Base-by-base conservation (phyloP, 2,797 vertebrate genomes). In the Sebastes variabilis region DNA sequence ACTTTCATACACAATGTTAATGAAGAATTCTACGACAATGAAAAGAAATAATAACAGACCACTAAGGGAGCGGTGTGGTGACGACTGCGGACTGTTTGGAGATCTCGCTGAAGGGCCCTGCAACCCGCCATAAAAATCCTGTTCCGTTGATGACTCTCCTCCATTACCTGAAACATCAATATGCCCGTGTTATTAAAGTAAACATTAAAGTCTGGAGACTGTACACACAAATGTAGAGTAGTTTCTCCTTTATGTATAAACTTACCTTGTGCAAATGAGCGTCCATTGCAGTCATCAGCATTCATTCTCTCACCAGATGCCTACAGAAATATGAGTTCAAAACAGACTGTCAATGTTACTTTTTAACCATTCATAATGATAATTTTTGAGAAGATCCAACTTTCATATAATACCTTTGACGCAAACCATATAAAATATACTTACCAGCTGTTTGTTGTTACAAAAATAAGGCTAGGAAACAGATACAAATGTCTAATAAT, bases 241-340 rank as follows among this genome's bases (percentile, higher is more conserved):
- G 46, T 36, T 62, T 76, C 42, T 27, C 13, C 20, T 38, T 75
- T 30, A 18, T 32, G 29, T 72, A 46, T 69, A 46, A 60, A 66
- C 67, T 82, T 96, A 98, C 98, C 98, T 93, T 97, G 96, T 93
- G 96, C 93, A 92, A 96, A 97, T 87, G 97, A 96, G 84, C 96
- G 95, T 90, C 97, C 98, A 95, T 97, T 98, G 95, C 96, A 97
- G 95, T 98, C 97, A 89, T 98, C 97, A 95, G 96, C 95, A 94
- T 98, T 98, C 98, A 99, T 99, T 94, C 93, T 97, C 93, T 95
- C 95, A 94, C 94, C 92, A 92, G 93, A 93, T 93, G 90, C 96
- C 96, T 97, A 88, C 32, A 94, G 80, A 81, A 82, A 73, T 64
- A 66, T 25, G 25, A 82, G 66, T 80, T 46, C 36, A 68, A 72